Conservation (phyloP, 1,140 invertebrate species). For the Conus ventricosus region DNA sequence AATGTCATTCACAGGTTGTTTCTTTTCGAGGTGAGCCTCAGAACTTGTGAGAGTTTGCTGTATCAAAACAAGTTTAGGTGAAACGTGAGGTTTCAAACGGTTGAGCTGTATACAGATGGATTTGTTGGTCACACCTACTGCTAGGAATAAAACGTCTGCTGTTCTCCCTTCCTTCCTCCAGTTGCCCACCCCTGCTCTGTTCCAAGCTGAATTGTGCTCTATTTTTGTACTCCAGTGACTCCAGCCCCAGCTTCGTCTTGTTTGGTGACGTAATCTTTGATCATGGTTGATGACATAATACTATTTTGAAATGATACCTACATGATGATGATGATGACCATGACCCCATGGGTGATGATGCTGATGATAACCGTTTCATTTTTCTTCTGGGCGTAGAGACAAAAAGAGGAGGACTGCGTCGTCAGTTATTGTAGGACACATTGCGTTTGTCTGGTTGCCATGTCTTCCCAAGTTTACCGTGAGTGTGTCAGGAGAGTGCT, state of each 20-base stretch:
- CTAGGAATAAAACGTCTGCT: no score
- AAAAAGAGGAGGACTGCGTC: neutral
- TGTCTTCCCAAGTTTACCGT: conserved; percentile 2
- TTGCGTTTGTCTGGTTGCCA: neutral
- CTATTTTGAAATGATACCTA: neutral
- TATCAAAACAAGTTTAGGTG: no score
- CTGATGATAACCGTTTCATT: neutral
- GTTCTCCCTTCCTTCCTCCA: no score
- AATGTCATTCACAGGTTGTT: neutral
- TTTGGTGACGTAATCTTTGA: neutral
- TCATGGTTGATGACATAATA: no score
- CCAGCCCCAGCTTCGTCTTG: neutral
- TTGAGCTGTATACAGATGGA: no score
- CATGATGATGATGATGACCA: conserved; percentile 5
- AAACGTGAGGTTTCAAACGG: no score
- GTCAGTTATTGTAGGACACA: neutral
- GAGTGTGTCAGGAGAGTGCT: neutral
- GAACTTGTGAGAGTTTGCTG: no score
- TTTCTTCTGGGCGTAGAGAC: neutral
- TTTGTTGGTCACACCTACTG: no score
- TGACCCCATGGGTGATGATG: neutral
- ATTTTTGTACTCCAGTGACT: conserved; percentile 21
- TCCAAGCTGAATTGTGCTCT: neutral
- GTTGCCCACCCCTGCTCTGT: neutral
- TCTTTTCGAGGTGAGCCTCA: no score